Base-by-base conservation (phyloP, 2,888 invertebrate species). In the Euzetes globulus region DNA sequence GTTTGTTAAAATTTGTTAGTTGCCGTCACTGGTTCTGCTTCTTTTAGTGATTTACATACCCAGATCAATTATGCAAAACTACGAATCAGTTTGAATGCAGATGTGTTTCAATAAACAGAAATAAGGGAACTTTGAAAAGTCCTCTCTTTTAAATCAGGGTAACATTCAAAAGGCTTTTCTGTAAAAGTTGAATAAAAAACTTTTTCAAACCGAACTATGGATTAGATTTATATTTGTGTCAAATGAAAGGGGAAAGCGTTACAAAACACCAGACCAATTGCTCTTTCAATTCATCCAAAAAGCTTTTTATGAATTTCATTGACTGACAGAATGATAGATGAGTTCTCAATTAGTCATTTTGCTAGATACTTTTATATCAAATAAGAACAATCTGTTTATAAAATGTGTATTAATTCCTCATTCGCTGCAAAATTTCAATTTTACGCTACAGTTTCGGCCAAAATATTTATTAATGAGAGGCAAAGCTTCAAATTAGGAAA, bases 241-340 rank as follows among this genome's bases (percentile, higher is more conserved):
- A 22, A 22, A 25, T 22, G 55, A 2, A n/a, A 41, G 55, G 55
- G 22, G 25, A 55, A 19, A 25, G 19, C 22, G 55, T 55, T 13
- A 41, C 41, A 41, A 41, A 41, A 41, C 41, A 41, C 7, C 7
- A 7, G 13, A 41, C 41, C 11, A 41, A 41, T 55, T 19, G 55
- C 19, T 55, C 55, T 22, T 9, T 25, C 22, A 19, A 55, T 19
- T 25, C 6, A 55, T 55, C 13, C 11, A 55, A 55, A 55, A 2
- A 4, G 1, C 22, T 19, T 55, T 55, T 52, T 47, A 47, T 47
- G 15, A 1, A 19, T 4, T 52, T 19, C 25, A 55, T 22, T 55
- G 55, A 55, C 22, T 55, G 55, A 55, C 55, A 55, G 55, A 55
- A 55, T 55, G 55, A 55, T 55, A 15, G 22, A 55, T 55, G 55